These are phyloP conservation scores for Cheilosia urbana DNA, from an alignment of 2,888 invertebrate genomes.

Conservation along the genomic window DNA sequence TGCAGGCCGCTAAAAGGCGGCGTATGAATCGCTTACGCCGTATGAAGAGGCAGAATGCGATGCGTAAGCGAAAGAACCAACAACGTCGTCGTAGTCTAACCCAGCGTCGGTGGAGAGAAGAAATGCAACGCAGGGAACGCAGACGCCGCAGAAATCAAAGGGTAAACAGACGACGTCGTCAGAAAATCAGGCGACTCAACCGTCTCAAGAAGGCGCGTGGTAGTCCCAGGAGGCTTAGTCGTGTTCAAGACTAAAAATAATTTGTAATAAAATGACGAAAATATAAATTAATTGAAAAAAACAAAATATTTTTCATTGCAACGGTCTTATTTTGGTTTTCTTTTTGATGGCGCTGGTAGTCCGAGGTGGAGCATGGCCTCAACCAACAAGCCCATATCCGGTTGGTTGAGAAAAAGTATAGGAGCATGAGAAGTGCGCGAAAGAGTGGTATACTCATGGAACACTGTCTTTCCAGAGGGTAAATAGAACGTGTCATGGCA, in stretches of 20 bases:
- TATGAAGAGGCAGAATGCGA: not conserved
- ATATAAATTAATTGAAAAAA: too few relatives aligned
- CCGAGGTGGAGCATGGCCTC: too few relatives aligned
- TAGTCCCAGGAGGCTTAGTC: not conserved
- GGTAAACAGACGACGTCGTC: not conserved
- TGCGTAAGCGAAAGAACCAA: not conserved
- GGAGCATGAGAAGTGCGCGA: too few relatives aligned
- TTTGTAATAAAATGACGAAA: too few relatives aligned
- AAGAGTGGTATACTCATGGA: too few relatives aligned
- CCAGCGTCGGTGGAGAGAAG: not conserved
- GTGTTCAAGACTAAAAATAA: not conserved
- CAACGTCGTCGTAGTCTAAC: not conserved
- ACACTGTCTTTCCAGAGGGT: too few relatives aligned
- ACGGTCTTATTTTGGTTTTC: too few relatives aligned
- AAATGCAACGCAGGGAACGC: not conserved
- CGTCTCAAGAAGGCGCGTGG: not conserved
- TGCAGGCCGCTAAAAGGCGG: not conserved
- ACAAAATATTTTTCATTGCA: too few relatives aligned
- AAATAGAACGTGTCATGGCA: too few relatives aligned
- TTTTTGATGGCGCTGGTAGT: too few relatives aligned
- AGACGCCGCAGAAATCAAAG: not conserved
- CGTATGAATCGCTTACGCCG: conserved; percentile 1
- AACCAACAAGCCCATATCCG: too few relatives aligned
- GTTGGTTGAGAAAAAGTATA: too few relatives aligned
- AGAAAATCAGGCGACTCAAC: not conserved